Percentiles rank a stretch among this genome's conserved stretches.
These are phyloP conservation scores for Engystomops pustulosus DNA, from an alignment of 2,113 vertebrate genomes.

Conservation along the genomic window DNA sequence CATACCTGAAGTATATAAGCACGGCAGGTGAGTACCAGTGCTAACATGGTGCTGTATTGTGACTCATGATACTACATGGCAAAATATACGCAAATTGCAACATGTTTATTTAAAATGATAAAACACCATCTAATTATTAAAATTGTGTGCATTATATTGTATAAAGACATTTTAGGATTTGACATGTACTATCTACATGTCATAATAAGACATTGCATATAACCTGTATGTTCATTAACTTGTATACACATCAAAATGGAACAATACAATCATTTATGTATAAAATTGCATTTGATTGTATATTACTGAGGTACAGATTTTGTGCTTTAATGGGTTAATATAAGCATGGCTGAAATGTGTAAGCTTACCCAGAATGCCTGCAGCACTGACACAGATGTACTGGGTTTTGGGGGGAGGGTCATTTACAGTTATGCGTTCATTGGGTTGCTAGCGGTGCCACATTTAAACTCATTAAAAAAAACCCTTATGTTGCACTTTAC, in stretches of 20 bases:
- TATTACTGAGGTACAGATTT: neutral
- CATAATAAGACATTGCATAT: no score
- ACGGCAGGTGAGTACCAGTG: conserved; percentile 79
- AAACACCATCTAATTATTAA: no score
- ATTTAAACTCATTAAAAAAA: neutral
- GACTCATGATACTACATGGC: neutral
- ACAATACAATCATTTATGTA: neutral
- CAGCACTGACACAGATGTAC: neutral
- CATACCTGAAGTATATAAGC: conserved; percentile 74
- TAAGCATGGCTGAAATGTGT: conserved; percentile 3
- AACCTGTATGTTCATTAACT: no score
- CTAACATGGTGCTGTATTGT: neutral
- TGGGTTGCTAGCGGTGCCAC: neutral
- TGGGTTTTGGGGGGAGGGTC: neutral
- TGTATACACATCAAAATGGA: no score
- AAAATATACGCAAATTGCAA: no score
- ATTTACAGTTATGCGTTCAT: neutral
- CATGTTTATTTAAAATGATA: no score
- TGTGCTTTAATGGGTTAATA: conserved; percentile 3
- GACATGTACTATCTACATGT: neutral
- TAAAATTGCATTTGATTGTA: neutral
- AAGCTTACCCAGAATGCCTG: conserved; percentile 50
- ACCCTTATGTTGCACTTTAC: neutral
- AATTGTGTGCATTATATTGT: neutral
- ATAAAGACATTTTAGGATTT: neutral